A percentile compares a stretch with the other conserved stretches of the same genome.
Conservation (phyloP, 30 jellyfish, hydroid and myxozoan genomes). For the Morbakka virulenta region DNA sequence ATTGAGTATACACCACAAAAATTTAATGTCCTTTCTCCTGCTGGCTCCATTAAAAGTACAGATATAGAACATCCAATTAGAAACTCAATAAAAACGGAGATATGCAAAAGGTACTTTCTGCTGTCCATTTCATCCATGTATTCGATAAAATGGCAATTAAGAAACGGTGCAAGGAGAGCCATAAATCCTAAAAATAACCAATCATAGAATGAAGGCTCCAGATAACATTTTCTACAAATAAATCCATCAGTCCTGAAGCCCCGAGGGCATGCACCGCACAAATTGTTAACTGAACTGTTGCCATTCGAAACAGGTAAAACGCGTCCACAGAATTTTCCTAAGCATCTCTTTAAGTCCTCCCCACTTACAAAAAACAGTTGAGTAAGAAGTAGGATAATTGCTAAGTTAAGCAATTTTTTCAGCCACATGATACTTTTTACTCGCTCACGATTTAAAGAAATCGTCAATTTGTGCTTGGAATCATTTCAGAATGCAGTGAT, state of each 20-base stretch:
- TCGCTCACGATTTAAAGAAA: too few relatives aligned
- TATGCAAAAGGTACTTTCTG: conserved; percentile 30
- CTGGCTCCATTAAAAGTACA: conserved; percentile 63
- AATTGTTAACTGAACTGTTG: too few relatives aligned
- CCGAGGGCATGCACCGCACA: conserved; percentile 81
- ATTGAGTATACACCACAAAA: conserved; percentile 63
- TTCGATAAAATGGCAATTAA: conserved; percentile 61
- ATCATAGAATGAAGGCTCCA: conserved; percentile 50
- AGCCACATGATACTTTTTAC: too few relatives aligned
- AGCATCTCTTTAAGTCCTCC: too few relatives aligned
- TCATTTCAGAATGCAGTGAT: too few relatives aligned
- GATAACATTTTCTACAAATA: conserved; percentile 62
- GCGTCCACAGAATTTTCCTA: too few relatives aligned
- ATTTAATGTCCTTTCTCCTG: conserved; percentile 44
- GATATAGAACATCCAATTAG: conserved; percentile 42
- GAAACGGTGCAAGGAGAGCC: conserved; percentile 57
- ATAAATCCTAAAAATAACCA: conserved; percentile 84
- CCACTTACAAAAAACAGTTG: too few relatives aligned
- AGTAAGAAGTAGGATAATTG: too few relatives aligned
- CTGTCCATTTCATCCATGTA: conserved; percentile 46
- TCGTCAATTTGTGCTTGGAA: too few relatives aligned
- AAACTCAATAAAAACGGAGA: conserved; percentile 51
- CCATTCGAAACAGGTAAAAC: too few relatives aligned
- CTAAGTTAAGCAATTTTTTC: too few relatives aligned
- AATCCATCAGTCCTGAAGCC: conserved; percentile 81